phyloP scores from a whole-genome alignment of 2,888 invertebrate genomes.

The Eugnorisma glareosa region DNA sequence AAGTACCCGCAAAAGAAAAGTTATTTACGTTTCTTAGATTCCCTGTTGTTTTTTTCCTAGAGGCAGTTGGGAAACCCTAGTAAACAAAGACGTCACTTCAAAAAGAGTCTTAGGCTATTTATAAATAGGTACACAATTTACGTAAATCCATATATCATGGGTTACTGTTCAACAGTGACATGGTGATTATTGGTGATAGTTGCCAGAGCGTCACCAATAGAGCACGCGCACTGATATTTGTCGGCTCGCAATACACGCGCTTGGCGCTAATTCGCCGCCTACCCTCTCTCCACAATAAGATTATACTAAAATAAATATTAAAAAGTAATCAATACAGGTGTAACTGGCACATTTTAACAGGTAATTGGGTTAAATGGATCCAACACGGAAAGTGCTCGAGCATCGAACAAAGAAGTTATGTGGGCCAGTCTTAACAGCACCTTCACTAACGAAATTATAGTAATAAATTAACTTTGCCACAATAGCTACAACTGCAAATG shows the following conservation, averaged over 20 bases:
- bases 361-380: slow-evolving; percentile 50
- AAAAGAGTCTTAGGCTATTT: slow-evolving; percentile 1
- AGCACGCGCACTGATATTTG: slow-evolving; percentile 56
- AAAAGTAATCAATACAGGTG: slow-evolving; percentile 27
- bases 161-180: slow-evolving; percentile 31
- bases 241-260: slow-evolving; percentile 43
- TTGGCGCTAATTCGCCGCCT: slow-evolving; percentile 49
- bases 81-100: slow-evolving; percentile 27
- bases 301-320: slow-evolving; percentile 37
- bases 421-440: slow-evolving; percentile 34
- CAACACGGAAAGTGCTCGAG: slow-evolving; percentile 35
- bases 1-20: slow-evolving; percentile 4
- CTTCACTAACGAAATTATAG: slow-evolving; percentile 19
- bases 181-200: slow-evolving; percentile 53
- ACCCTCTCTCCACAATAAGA: slow-evolving; percentile 37
- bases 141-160: slow-evolving; percentile 36
- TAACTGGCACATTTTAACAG: slow-evolving; percentile 39
- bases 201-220: slow-evolving; percentile 62
- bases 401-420: slow-evolving; percentile 47
- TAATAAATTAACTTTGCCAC: slow-evolving; percentile 32
- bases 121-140: slow-evolving; percentile 28
- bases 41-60: slow-evolving; percentile 17
- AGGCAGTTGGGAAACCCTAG: slow-evolving; percentile 10
- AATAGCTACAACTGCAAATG: slow-evolving; percentile 31
- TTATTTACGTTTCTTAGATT: slow-evolving; percentile 16